Evolutionary conservation across 2,797 vertebrate species (phyloP), one percentile per base, ranked within the genome.

Genomic region (Alexandromys oeconomus): DNA sequence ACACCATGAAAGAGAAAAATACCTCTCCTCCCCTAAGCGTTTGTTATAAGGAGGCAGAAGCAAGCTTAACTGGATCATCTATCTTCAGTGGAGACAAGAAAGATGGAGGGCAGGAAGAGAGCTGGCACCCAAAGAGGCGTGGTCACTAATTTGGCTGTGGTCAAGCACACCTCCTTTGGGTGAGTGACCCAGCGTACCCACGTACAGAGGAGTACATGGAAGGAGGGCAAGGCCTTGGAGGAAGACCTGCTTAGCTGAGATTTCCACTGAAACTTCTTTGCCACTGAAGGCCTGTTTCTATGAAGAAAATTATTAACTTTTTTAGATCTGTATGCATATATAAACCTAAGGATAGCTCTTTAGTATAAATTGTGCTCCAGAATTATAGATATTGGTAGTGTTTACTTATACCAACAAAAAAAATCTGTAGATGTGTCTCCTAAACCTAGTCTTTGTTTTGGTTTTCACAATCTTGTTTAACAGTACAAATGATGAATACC

Each of bases 401-500:
- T 69, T 87, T 89, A 74, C 48, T 85, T 96, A 11, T 65, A n/a
- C 59, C 48, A 69, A 31, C 59, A 7, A 59, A 91, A 69, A 91
- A 74, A 69, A 89, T 91, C 59, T 81, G n/a, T 59, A 0, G 40
- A 69, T 86, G n/a, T 46, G 13, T 61, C 69, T 86, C 43, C 89
- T 87, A 87, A 95, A 87, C 61, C 17, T 82, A 59, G 29, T 87
- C 67, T 92, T 90, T 79, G 40, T 84, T 96, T 63, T 78, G 67
- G 43, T 88, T 74, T 87, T 40, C 43, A 29, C 85, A 37, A 92
- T 95, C 95, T 94, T 76, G 94, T 93, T 94, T 86, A 92, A 59
- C 27, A 10, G 7, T 59, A 5, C 48, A 89, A 92, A 93, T 9
- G 73, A 77, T 67, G 73, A 69, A 57, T 48, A 31, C 51, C 77